Conservation (phyloP, 2,888 invertebrate genomes). For the Diaphora mendica region DNA sequence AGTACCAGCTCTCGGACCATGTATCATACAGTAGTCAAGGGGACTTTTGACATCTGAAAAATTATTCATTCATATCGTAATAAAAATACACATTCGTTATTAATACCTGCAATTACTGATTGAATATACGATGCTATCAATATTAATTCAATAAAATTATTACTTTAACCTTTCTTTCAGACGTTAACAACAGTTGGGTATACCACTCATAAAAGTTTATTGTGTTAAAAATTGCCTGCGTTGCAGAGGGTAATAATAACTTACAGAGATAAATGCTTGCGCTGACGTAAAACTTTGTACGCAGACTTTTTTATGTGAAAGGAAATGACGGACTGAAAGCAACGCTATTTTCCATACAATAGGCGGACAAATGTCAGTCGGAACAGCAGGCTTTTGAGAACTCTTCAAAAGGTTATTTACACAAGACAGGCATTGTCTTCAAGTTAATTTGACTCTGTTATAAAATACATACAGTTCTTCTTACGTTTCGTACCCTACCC, state of each 20-base stretch:
- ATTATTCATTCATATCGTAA: conserved; percentile 39
- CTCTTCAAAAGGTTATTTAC: neutral
- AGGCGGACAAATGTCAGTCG: neutral
- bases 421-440: neutral
- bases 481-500: too few species aligned
- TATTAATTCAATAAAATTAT: conserved; percentile 10
- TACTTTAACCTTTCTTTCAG: conserved; percentile 14
- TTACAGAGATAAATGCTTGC: conserved; percentile 18
- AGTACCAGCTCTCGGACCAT: too few species aligned
- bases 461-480: neutral
- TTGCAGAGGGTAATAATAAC: neutral
- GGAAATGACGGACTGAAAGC: neutral
- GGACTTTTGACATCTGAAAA: conserved; percentile 32
- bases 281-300: neutral
- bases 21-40: conserved; percentile 35
- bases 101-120: neutral
- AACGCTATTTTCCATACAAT: neutral
- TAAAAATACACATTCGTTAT: conserved; percentile 15
- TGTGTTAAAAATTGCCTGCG: neutral
- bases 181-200: conserved; percentile 3
- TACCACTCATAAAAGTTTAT: neutral
- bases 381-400: neutral
- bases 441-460: neutral
- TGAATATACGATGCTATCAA: neutral
- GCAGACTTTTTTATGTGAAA: neutral